These are phyloP conservation scores for Dolichopus griseipennis DNA, from an alignment of 2,888 invertebrate genomes.

Conservation along the genomic window DNA sequence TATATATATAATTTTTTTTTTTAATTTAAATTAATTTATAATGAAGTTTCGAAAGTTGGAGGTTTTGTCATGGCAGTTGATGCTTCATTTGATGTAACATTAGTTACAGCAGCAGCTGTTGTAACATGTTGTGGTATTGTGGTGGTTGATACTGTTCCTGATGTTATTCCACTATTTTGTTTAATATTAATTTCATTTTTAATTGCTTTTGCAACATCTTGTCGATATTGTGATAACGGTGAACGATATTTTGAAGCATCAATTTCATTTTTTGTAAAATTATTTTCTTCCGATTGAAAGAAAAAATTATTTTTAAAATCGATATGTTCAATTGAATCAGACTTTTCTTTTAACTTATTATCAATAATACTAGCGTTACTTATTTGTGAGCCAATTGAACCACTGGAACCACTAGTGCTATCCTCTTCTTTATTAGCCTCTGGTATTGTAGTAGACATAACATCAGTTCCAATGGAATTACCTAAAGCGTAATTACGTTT, in stretches of 20 bases:
- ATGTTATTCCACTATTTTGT: background rate
- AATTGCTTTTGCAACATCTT: constrained; percentile 12
- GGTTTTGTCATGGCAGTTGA: constrained; percentile 4
- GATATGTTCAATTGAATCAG: constrained; percentile 30
- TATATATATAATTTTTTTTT: background rate
- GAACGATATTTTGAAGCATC: constrained; percentile 9
- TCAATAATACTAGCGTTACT: constrained; percentile 25
- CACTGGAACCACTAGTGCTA: constrained; percentile 51
- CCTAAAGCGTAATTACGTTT: constrained; percentile 26
- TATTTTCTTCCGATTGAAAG: constrained; percentile 42
- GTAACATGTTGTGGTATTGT: background rate
- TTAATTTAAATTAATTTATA: background rate
- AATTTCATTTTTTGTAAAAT: constrained; percentile 41
- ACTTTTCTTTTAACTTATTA: constrained; percentile 20
- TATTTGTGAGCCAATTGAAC: constrained; percentile 50
- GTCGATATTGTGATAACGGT: constrained; percentile 12
- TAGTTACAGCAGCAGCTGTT: background rate
- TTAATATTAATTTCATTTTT: background rate
- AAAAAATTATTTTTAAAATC: constrained; percentile 41
- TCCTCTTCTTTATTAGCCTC: constrained; percentile 75
- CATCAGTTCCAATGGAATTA: constrained; percentile 67
- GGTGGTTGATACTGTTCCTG: background rate
- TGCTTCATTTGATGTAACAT: background rate
- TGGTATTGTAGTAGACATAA: constrained; percentile 75
- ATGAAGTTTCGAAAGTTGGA: constrained; percentile 10